Evolutionary conservation across 2,797 vertebrate genomes (phyloP).

Genomic region (Coluber constrictor): DNA sequence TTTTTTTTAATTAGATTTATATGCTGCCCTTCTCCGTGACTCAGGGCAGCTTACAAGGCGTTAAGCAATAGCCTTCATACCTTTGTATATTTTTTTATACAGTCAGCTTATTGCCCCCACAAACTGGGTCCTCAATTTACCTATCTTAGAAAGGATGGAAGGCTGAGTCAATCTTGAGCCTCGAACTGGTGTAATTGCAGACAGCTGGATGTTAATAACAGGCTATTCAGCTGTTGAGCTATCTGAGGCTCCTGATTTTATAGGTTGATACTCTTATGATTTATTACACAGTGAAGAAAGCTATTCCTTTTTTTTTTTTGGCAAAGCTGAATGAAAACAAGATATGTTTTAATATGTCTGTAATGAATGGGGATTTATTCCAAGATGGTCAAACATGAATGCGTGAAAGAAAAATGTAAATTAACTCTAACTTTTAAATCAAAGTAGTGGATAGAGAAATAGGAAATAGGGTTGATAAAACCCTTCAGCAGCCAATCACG

Average conservation of each 20-base stretch:
- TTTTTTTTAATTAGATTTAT: not conserved
- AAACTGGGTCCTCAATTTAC: no score
- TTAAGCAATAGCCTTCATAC: no score
- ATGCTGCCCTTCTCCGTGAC: no score
- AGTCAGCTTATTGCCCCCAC: no score
- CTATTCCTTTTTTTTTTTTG: not conserved
- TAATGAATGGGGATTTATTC: not conserved
- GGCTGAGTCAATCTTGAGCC: no score
- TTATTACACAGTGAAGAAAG: not conserved
- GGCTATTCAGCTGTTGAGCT: no score
- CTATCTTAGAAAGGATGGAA: no score
- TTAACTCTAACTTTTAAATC: not conserved
- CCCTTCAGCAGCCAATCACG: not conserved
- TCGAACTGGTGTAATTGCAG: no score
- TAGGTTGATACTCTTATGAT: not conserved
- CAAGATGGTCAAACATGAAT: not conserved
- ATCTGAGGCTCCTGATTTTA: not conserved
- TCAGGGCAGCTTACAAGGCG: no score
- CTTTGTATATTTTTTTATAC: no score
- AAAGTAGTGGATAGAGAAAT: not conserved
- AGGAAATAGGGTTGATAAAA: not conserved
- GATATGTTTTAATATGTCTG: not conserved
- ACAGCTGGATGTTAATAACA: no score
- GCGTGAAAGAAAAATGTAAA: not conserved
- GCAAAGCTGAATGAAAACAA: not conserved